Base-by-base conservation (phyloP, 1,140 invertebrate genomes). In the Tigriopus japonicus region DNA sequence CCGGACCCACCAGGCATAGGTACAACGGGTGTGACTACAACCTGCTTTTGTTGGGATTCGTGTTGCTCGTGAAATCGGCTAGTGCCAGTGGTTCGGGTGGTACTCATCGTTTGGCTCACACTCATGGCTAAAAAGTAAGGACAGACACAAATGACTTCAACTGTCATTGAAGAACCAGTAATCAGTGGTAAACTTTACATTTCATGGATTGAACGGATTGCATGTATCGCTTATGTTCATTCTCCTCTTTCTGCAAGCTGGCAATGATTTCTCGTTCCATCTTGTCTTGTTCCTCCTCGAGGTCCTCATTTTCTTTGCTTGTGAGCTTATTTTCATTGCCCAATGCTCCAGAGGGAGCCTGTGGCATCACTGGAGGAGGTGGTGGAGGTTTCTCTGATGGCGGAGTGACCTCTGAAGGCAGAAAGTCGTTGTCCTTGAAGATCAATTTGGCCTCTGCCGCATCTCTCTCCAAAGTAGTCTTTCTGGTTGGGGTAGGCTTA, bases 341-440 rank as follows among this genome's bases (percentile, higher is more conserved):
- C 3, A 35, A 3, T 5, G 9, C 28, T 3, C 28, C 28, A 3
- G 9, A 3, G 9, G 52, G 14, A 28, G 17, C 2, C 17, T 17
- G 24, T 58, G 55, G 55, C 28, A 17, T 23, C 55, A 28, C 55
- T 58, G 42, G 14, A 40, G 55, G 55, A 23, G 55, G 55, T 58
- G 55, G 55, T 51, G 55, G 55, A 2, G 55, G 55, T 42, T 58
- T 58, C 35, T 58, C 55, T 51, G 3, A 43, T 5, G 55, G 55
- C 35, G 55, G 55, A 49, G 45, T 21, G 3, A 17, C 21, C n/a
- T 21, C 21, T 17, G 45, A 49, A 10, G 45, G 45, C 45, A 49
- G 28, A 35, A 35, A 35, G 9, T 35, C 28, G 28, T 35, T 35
- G 28, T 35, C 28, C 28, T 35, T 35, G 28, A 35, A 35, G 3